phyloP scores from a whole-genome alignment of 2,888 invertebrate genomes.

The Trissonchulus latispiculum region DNA sequence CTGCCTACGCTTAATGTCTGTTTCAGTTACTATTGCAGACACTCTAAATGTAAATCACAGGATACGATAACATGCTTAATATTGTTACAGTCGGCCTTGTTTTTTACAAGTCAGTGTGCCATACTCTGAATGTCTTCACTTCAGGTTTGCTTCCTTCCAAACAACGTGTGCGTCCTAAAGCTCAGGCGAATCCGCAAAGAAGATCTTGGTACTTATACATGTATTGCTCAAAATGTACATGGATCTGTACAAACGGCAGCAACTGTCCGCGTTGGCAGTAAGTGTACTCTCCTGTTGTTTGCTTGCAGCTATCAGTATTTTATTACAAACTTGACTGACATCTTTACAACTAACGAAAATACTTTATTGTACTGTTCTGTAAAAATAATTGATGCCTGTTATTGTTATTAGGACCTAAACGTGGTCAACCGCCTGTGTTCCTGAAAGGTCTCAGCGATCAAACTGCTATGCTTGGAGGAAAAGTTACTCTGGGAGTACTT shows the following conservation, averaged over 20 bases:
- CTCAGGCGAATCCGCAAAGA: constrained; percentile 30
- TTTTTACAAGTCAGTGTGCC: background rate
- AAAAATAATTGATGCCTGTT: background rate
- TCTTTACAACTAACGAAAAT: no score
- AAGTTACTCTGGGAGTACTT: constrained; percentile 19
- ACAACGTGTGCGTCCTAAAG: constrained; percentile 31
- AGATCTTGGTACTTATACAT: constrained; percentile 35
- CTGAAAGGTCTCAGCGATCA: constrained; percentile 21
- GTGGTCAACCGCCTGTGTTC: constrained; percentile 33
- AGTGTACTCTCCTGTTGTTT: no score
- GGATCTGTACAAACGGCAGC: constrained; percentile 35
- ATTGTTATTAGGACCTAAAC: constrained; percentile 22
- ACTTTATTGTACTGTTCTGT: background rate
- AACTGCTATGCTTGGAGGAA: background rate
- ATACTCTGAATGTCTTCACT: background rate
- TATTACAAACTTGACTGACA: no score
- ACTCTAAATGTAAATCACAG: no score
- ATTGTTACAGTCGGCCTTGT: no score
- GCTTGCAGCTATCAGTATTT: no score
- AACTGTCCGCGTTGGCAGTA: constrained; percentile 28
- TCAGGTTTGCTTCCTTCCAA: constrained; percentile 30
- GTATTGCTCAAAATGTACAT: constrained; percentile 37
- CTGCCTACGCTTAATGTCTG: no score
- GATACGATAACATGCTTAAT: no score
- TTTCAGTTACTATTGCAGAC: no score